phyloP scores from a whole-genome alignment of 2,113 vertebrate species.

The Mionectes macconnelli region DNA sequence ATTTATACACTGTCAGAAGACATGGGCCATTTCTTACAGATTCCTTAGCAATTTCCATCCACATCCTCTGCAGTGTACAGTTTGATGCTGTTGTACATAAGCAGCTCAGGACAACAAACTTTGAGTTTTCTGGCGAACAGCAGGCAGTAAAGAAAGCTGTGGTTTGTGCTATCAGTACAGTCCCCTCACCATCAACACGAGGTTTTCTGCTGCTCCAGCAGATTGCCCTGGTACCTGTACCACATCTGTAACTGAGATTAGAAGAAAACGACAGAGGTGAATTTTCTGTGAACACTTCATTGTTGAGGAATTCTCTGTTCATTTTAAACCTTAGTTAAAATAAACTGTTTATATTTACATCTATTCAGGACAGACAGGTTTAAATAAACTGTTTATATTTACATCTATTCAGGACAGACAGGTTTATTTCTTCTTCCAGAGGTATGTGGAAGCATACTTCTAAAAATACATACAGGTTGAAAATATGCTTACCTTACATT shows the following conservation, averaged over 20 bases:
- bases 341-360: not conserved
- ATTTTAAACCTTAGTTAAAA: not conserved
- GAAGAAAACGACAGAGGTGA: not conserved
- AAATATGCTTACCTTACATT: not conserved
- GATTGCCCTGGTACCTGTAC: not conserved
- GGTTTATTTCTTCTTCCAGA: not conserved
- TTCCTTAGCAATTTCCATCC: not conserved
- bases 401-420: not conserved
- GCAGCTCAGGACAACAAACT: not conserved
- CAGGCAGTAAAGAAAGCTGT: not conserved
- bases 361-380: not conserved
- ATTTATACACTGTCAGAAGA: not conserved
- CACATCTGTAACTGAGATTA: not conserved
- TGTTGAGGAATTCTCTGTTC: not conserved
- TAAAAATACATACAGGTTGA: not conserved
- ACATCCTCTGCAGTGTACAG: not conserved
- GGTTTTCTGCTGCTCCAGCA: not conserved
- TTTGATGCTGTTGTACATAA: not conserved
- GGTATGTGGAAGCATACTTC: not conserved
- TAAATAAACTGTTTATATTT: not conserved
- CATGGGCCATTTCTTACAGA: not conserved
- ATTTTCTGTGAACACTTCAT: not conserved
- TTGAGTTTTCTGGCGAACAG: not conserved
- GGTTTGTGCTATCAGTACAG: not conserved
- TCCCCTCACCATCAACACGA: not conserved